Base-by-base conservation (phyloP, 2,113 vertebrate genomes). In the Heloderma charlesbogerti region DNA sequence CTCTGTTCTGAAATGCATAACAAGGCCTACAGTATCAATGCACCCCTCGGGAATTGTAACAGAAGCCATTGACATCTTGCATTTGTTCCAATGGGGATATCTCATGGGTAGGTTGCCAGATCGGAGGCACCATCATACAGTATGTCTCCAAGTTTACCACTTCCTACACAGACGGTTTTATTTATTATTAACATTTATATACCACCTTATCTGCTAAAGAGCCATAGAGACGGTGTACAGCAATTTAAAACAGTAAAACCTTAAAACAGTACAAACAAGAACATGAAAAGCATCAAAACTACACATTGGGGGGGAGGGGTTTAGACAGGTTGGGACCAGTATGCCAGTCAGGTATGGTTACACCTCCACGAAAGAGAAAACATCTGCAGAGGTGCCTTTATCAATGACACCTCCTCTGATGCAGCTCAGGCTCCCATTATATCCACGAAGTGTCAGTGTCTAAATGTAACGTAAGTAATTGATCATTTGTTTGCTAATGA, bases 371-470 rank as follows among this genome's bases (percentile, higher is more conserved):
- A 69, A 81, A 40, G 43, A 67, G 9, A 69, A 67, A 54, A 75
- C 12, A 57, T 20, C 16, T 37, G 31, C 60, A 51, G 34, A 40
- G 8, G 48, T 74, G 51, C 16, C n/a, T 3, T 74, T 27, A 87
- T 7, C 43, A 48, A 45, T 16, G 2, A 63, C 72, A 45, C 15
- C 12, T 78, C 43, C 45, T 51, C 3, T 80, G 40, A 10, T 51
- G 67, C 75, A 80, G 15, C 43, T 80, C 60, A 45, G 34, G 67
- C 45, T 13, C 69, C 29, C 16, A 37, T 57, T 74, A 57, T 87
- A 87, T 37, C 83, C 34, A 37, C 51, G 34, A 88, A 88, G 77
- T 81, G 45, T 81, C 78, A 37, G 45, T 88, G 63, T 69, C 43
- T n/a, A n/a, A n/a, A 27, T 51, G 69, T 74, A 86, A 75, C 85